Conservation (phyloP, 2,113 vertebrate genomes). For the Danionella cerebrum region DNA sequence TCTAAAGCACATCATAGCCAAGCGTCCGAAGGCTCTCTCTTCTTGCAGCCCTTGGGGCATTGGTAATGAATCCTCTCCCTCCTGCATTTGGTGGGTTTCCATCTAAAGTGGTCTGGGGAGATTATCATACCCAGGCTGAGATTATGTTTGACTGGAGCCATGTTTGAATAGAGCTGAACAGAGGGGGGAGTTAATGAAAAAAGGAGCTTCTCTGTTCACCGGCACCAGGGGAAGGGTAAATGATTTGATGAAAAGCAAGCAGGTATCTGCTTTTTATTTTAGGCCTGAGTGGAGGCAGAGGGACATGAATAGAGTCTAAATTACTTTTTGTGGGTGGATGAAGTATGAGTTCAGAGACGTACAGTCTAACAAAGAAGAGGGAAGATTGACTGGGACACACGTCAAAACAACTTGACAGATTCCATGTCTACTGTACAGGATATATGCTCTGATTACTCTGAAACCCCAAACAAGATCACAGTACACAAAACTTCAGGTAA, state of each 20-base stretch:
- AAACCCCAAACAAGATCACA: too few species aligned
- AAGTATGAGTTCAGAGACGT: constrained; percentile 11
- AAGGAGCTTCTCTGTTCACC: constrained; percentile 27
- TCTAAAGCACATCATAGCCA: constrained; percentile 37
- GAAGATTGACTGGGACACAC: constrained; percentile 15
- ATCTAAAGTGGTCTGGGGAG: constrained; percentile 44
- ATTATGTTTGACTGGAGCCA: constrained; percentile 52
- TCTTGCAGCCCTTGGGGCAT: constrained; percentile 28
- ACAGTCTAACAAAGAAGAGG: not conserved
- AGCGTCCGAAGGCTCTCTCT: constrained; percentile 27
- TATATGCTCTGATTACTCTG: too few species aligned
- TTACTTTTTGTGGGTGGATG: constrained; percentile 18
- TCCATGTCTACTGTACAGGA: not conserved
- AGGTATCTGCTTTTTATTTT: constrained; percentile 57
- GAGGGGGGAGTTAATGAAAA: constrained; percentile 34
- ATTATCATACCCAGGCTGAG: constrained; percentile 66
- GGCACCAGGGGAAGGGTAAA: constrained; percentile 45
- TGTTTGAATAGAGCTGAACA: constrained; percentile 43
- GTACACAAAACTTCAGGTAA: too few species aligned
- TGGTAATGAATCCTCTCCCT: constrained; percentile 43
- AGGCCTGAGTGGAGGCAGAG: constrained; percentile 4
- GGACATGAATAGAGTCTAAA: constrained; percentile 12
- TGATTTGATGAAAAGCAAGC: constrained; percentile 50
- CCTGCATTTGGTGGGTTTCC: constrained; percentile 50
- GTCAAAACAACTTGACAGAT: not conserved